Base-by-base conservation (phyloP, 2,113 vertebrate species). In the Spermophilus dauricus region DNA sequence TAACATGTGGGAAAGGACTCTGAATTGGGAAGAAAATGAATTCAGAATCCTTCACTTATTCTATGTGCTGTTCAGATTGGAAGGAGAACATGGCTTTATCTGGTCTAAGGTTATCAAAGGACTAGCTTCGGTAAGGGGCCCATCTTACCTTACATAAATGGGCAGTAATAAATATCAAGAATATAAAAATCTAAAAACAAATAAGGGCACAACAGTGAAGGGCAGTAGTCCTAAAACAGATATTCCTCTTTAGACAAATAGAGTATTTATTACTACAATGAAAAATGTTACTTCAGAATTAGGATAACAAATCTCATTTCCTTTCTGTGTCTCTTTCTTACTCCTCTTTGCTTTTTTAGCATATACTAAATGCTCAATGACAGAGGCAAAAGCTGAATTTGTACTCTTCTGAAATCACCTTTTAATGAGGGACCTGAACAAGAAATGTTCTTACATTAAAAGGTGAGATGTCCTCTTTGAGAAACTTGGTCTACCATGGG, bases 271-370 rank as follows among this genome's bases (percentile, higher is more conserved):
- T 92, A 72, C 83, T 93, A 95, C 37, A 86, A 24, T 34, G 58
- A 96, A 96, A 80, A 88, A 85, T 67, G 39, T 72, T 94, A 89
- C 63, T 75, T 96, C 78, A 82, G 75, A 95, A 91, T 93, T 56
- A 98, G 95, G 73, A 94, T 76, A 97, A 30, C 34, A 65, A 91
- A 63, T 86, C 70, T 94, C 65, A 95, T 77, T 97, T 91, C 80
- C 77, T 86, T 85, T 96, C n/a, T 89, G 30, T 34, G 17, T 53
- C 22, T 91, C 48, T 67, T 34, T 86, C 75, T 77, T 26, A 61
- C 22, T 4, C 61, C 69, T 76, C 37, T 73, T 69, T 16, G 58
- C 2, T 91, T 94, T 45, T 96, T 90, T 39, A 96, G 86, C 42
- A 63, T 78, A 75, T 53, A 94, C 61, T 63, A 63, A 63, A 63